Conservation (phyloP, 2,113 vertebrate genomes). For the Myotis yumanensis region DNA sequence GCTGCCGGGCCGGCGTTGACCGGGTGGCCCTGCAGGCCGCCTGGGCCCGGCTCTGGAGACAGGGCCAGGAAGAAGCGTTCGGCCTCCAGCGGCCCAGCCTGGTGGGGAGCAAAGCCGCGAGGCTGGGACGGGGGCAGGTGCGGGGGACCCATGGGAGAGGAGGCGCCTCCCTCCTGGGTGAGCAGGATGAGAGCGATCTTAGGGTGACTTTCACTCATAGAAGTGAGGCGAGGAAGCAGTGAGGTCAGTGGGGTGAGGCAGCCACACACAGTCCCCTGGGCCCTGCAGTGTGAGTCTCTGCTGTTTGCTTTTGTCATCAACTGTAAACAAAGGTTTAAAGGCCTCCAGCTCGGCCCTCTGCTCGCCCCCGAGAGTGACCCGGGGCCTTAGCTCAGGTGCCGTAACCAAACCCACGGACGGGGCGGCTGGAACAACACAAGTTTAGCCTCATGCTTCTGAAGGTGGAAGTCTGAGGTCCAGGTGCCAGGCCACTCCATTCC, state of each 20-base stretch:
- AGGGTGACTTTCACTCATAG: not conserved
- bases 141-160: not conserved
- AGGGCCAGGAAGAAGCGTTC: not conserved
- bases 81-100: not conserved
- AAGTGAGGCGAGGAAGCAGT: not conserved
- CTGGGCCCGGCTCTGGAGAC: not conserved
- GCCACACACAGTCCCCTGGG: not conserved
- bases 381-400: not conserved
- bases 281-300: not conserved
- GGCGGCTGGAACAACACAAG: not conserved
- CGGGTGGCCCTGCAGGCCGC: accelerated
- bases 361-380: not conserved
- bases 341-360: not conserved
- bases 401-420: not conserved
- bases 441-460: not conserved
- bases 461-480: not conserved
- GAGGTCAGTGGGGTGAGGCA: not conserved
- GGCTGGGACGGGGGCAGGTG: no score
- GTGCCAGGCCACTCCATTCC: not conserved
- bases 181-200: not conserved
- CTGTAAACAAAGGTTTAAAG: not conserved
- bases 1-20: not conserved
- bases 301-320: not conserved
- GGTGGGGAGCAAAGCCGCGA: not conserved
- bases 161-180: no score